These are phyloP conservation scores for Ptyas mucosa DNA, from an alignment of 2,113 vertebrate species.

Conservation along the genomic window DNA sequence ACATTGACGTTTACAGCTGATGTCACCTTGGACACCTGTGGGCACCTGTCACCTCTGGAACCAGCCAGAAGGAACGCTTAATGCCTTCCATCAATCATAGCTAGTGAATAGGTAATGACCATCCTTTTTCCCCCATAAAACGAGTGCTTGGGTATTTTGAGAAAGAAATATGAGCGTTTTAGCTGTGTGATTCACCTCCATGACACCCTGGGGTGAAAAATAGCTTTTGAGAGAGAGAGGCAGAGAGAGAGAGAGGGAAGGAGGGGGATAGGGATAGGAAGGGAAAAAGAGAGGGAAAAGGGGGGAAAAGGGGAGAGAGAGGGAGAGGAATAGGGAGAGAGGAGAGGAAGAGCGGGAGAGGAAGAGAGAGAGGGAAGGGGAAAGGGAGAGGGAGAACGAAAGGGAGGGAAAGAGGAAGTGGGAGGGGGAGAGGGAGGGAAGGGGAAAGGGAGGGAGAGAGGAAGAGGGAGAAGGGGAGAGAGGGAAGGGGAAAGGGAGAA, in stretches of 20 bases:
- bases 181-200: not conserved
- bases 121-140: not conserved
- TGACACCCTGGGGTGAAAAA: not conserved
- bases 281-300: no score
- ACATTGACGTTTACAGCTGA: not conserved
- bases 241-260: no score
- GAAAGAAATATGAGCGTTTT: not conserved
- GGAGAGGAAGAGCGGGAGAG: no score
- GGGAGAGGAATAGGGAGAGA: no score
- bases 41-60: not conserved
- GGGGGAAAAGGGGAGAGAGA: accelerated
- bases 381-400: not conserved
- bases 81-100: not conserved
- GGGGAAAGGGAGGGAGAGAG: not conserved
- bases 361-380: no score
- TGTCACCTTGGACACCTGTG: not conserved
- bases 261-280: no score
- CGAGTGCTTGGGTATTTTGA: not conserved
- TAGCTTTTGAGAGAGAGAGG: not conserved
- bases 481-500: no score
- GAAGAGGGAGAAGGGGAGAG: no score
- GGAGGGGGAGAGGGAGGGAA: no score
- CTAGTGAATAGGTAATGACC: not conserved
- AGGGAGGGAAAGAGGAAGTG: no score
- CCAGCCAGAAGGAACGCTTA: not conserved